These are phyloP conservation scores for Andrena bucephala DNA, from an alignment of 2,888 invertebrate genomes.

Conservation along the genomic window DNA sequence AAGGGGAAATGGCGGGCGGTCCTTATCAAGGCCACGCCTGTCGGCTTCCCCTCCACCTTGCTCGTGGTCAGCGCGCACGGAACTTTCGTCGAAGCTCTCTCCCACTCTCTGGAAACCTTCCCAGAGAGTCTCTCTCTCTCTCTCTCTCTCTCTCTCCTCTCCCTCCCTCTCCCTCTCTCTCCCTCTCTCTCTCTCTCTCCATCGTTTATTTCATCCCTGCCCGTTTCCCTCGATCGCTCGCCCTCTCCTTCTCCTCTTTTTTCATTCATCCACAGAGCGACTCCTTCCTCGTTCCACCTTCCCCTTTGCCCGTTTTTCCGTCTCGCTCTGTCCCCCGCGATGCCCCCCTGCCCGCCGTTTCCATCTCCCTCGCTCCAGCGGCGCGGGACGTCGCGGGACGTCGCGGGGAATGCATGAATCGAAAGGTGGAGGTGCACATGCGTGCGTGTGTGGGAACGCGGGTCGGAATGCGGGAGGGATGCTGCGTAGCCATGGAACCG, in stretches of 20 bases:
- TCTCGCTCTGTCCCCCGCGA: conserved; percentile 15
- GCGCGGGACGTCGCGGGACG: conserved; percentile 44
- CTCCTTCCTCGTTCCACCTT: conserved; percentile 27
- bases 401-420: conserved; percentile 75
- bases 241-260: conserved; percentile 54
- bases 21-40: conserved; percentile 71
- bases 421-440: conserved; percentile 68
- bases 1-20: conserved; percentile 74
- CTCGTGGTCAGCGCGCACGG: conserved; percentile 69
- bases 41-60: conserved; percentile 64
- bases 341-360: conserved; percentile 16
- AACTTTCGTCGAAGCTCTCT: conserved; percentile 69
- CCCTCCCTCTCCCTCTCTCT: conserved; percentile 33
- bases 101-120: conserved; percentile 59
- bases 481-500: conserved; percentile 75
- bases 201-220: conserved; percentile 33
- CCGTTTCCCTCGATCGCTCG: conserved; percentile 34
- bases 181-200: conserved; percentile 41
- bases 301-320: background rate
- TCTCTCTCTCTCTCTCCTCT: conserved; percentile 45
- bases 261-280: conserved; percentile 55
- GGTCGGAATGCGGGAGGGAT: conserved; percentile 77
- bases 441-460: conserved; percentile 75
- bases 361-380: conserved; percentile 38
- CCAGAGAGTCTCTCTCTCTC: conserved; percentile 43